Conservation (phyloP, 1,140 invertebrate species). For the Panulirus ornatus region DNA sequence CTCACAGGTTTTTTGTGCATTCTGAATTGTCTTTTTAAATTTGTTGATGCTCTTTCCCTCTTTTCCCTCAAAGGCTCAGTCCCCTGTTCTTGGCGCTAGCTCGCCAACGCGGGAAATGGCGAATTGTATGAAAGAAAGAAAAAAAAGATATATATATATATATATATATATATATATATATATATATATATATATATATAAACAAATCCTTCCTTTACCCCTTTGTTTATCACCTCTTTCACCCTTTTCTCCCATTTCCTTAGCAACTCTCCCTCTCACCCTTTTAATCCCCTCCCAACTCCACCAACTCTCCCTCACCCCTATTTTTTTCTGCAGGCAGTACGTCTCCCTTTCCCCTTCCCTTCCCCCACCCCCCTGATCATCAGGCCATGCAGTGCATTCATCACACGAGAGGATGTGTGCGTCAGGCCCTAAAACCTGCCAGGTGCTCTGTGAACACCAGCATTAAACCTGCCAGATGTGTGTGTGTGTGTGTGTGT, state of each 20-base stretch:
- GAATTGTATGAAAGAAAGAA: too few species aligned
- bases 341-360: too few species aligned
- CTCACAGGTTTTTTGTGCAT: neutral
- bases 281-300: neutral
- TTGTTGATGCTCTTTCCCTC: neutral
- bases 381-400: neutral
- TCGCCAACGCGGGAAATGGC: too few species aligned
- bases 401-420: neutral
- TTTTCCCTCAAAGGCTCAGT: too few species aligned
- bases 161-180: neutral
- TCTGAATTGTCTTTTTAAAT: neutral
- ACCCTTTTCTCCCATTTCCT: neutral
- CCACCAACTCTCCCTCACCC: too few species aligned
- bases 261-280: neutral
- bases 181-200: neutral
- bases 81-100: too few species aligned
- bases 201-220: neutral
- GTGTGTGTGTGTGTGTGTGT: slow-evolving; percentile 47
- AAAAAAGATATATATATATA: neutral
- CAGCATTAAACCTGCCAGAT: neutral
- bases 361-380: neutral
- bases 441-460: too few species aligned
- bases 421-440: neutral
- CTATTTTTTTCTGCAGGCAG: too few species aligned
- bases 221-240: neutral